phyloP scores from a whole-genome alignment of 2,113 vertebrate species.

The Barbus barbus region DNA sequence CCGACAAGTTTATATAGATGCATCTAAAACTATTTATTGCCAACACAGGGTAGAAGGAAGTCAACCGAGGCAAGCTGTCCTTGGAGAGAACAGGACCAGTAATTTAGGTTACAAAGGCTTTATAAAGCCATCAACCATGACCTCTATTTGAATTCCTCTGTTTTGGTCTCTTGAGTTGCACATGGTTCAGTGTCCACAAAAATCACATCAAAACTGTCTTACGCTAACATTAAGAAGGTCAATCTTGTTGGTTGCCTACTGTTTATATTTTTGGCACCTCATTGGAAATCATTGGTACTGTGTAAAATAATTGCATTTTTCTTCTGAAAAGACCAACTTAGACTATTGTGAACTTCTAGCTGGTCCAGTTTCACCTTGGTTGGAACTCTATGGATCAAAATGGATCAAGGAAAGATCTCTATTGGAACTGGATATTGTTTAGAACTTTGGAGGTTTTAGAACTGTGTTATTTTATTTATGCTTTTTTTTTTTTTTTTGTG shows the following conservation, averaged over 20 bases:
- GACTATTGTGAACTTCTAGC: not conserved
- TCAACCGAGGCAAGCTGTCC: not conserved
- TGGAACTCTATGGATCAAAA: not conserved
- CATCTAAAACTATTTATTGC: not conserved
- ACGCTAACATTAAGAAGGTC: not conserved
- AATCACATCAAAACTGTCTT: constrained; percentile 20
- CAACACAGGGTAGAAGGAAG: not conserved
- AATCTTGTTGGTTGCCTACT: not conserved
- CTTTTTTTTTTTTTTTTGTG: no score
- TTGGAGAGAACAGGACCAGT: not conserved
- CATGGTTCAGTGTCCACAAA: not conserved
- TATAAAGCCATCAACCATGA: not conserved
- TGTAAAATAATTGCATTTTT: not conserved
- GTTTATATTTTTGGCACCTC: not conserved
- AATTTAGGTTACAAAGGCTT: not conserved
- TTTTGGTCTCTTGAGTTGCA: not conserved
- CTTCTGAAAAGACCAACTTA: not conserved
- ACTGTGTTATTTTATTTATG: no score
- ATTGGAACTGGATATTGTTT: not conserved
- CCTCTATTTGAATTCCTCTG: not conserved
- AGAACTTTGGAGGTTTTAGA: no score
- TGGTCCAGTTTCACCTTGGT: not conserved
- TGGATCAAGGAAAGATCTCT: not conserved
- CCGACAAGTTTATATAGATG: not conserved
- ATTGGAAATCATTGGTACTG: not conserved